Percentiles rank a stretch among this genome's conserved stretches.
These are phyloP conservation scores for Xestia c-nigrum DNA, from an alignment of 2,888 invertebrate genomes.

Conservation along the genomic window DNA sequence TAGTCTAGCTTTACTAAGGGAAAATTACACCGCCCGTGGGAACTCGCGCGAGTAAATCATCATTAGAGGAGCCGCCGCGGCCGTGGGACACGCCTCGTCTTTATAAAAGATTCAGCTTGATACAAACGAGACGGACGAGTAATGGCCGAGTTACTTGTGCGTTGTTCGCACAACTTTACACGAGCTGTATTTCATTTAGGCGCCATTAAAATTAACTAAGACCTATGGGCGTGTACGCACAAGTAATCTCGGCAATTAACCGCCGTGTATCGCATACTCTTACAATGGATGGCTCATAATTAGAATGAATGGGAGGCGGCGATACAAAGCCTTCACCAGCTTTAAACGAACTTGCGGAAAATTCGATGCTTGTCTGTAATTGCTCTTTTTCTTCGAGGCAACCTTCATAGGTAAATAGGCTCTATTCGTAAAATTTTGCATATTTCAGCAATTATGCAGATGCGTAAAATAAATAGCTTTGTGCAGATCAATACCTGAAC, in stretches of 20 bases:
- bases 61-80: constrained; percentile 80
- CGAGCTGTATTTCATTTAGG: constrained; percentile 67
- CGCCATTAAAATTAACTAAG: constrained; percentile 69
- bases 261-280: constrained; percentile 46
- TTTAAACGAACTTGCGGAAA: constrained; percentile 10
- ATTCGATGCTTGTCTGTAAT: constrained; percentile 28
- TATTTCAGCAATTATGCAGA: constrained; percentile 65
- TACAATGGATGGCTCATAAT: constrained; percentile 53
- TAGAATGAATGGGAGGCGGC: constrained; percentile 44
- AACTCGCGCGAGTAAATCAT: constrained; percentile 85
- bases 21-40: constrained; percentile 88
- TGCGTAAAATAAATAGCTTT: constrained; percentile 58
- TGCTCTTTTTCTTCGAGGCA: constrained; percentile 32
- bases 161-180: constrained; percentile 65
- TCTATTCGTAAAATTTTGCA: constrained; percentile 48
- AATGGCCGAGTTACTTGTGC: constrained; percentile 74
- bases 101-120: constrained; percentile 89
- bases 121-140: constrained; percentile 84
- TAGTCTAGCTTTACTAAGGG: constrained; percentile 80
- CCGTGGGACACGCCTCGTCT: constrained; percentile 83
- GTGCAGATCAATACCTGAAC: constrained; percentile 55
- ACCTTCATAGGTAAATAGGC: constrained; percentile 35
- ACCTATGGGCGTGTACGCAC: constrained; percentile 59
- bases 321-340: constrained; percentile 18
- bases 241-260: constrained; percentile 63